These are phyloP conservation scores for Paratrypauchen microcephalus DNA, from an alignment of 2,797 vertebrate species.

Conservation along the genomic window DNA sequence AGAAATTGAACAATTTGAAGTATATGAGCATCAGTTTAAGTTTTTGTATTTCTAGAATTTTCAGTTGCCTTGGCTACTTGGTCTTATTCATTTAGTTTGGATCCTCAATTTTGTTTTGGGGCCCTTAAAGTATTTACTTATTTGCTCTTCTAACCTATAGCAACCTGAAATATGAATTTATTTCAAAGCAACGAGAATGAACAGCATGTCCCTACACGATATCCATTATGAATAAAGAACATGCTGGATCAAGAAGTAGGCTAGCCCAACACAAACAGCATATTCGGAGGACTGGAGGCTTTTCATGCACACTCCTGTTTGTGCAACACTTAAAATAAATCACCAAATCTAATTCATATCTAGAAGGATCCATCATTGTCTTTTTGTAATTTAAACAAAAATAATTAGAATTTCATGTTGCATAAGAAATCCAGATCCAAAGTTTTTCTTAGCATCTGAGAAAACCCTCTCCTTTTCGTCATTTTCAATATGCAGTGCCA, in stretches of 20 bases:
- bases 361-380: not conserved
- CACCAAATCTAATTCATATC: not conserved
- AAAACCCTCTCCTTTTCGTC: conserved; percentile 26
- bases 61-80: not conserved
- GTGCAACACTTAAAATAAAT: too few relatives aligned
- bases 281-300: too few relatives aligned
- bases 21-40: too few relatives aligned
- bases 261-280: not conserved
- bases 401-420: not conserved
- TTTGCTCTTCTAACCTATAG: not conserved
- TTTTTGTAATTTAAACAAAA: not conserved
- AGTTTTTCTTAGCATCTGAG: conserved; percentile 44
- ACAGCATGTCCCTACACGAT: conserved; percentile 46
- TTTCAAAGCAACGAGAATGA: not conserved
- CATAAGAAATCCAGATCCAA: not conserved
- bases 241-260: conserved; percentile 24
- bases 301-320: too few relatives aligned
- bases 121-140: not conserved
- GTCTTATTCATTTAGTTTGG: too few relatives aligned
- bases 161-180: too few relatives aligned
- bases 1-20: not conserved
- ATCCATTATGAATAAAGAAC: conserved; percentile 13
- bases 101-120: not conserved
- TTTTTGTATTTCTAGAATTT: too few relatives aligned
- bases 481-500: conserved; percentile 63